Percentiles rank a stretch among this genome's conserved stretches.
Evolutionary conservation across 2,888 invertebrate species (phyloP).

Genomic region (Rhamnusium bicolor): DNA sequence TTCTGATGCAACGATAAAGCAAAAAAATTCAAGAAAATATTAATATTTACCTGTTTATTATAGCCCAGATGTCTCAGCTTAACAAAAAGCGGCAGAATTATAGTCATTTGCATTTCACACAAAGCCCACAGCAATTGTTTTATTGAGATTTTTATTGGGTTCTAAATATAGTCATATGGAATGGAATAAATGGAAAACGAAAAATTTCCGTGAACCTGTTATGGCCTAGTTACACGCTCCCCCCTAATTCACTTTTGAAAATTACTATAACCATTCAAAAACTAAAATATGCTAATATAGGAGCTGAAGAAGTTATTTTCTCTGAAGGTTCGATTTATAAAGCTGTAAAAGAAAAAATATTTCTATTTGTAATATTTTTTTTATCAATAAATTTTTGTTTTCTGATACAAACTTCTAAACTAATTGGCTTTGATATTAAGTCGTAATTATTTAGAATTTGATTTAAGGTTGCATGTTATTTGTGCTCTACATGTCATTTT

Average conservation of each 20-base stretch:
- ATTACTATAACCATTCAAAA: not conserved
- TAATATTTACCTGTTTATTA: constrained; percentile 8
- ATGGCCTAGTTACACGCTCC: not conserved
- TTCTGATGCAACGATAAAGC: too few species aligned
- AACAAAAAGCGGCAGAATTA: not conserved
- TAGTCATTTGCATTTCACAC: too few species aligned
- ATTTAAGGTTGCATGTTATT: too few species aligned
- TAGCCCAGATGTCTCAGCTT: not conserved
- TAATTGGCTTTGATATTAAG: too few species aligned
- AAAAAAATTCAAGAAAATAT: not conserved
- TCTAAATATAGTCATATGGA: not conserved
- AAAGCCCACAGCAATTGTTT: too few species aligned
- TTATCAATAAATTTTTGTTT: not conserved
- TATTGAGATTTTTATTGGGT: not conserved
- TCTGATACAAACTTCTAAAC: too few species aligned
- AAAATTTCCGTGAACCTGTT: not conserved
- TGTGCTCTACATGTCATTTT: too few species aligned
- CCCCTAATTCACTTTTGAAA: not conserved
- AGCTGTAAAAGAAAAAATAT: not conserved
- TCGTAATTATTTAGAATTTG: too few species aligned
- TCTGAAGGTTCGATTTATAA: not conserved
- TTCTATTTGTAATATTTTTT: not conserved
- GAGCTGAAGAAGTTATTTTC: not conserved
- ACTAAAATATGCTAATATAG: not conserved
- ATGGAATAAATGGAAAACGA: not conserved